These are phyloP conservation scores for Echinometra lucunter DNA, from an alignment of 53 echinoderm and acorn worm species.

Conservation along the genomic window DNA sequence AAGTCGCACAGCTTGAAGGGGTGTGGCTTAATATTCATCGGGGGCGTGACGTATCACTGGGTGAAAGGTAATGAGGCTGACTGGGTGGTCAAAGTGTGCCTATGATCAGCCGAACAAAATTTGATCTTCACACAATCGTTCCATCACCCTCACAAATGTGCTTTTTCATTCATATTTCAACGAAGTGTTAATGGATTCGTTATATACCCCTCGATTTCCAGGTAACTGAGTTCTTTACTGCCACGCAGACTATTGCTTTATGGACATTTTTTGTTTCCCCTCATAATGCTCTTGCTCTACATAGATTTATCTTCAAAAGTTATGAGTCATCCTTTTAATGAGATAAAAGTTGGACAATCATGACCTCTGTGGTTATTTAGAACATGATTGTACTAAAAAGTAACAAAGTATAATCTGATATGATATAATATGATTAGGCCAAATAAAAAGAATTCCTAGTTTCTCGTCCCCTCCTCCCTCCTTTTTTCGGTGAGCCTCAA, in stretches of 20 bases:
- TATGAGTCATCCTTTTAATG: constrained; percentile 3
- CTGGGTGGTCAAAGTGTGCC: constrained; percentile 27
- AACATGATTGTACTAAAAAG: too few species aligned
- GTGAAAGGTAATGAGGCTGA: constrained; percentile 33
- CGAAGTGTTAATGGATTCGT: background rate
- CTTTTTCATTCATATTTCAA: background rate
- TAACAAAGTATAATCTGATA: too few species aligned
- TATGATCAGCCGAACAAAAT: background rate
- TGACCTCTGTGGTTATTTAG: background rate
- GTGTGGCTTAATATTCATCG: background rate
- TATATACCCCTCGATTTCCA: background rate
- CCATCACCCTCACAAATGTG: background rate
- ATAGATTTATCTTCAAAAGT: background rate
- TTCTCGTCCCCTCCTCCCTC: too few species aligned
- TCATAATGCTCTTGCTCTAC: background rate
- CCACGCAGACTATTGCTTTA: background rate
- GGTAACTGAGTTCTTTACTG: background rate
- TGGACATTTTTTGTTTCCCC: background rate
- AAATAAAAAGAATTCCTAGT: too few species aligned
- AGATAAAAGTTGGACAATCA: background rate
- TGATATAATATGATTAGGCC: too few species aligned
- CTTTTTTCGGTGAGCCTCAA: too few species aligned
- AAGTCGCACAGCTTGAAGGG: background rate
- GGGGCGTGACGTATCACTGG: constrained; percentile 39
- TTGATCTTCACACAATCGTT: background rate